phyloP scores from a whole-genome alignment of 2,113 vertebrate genomes.

The Pontoporia blainvillei region DNA sequence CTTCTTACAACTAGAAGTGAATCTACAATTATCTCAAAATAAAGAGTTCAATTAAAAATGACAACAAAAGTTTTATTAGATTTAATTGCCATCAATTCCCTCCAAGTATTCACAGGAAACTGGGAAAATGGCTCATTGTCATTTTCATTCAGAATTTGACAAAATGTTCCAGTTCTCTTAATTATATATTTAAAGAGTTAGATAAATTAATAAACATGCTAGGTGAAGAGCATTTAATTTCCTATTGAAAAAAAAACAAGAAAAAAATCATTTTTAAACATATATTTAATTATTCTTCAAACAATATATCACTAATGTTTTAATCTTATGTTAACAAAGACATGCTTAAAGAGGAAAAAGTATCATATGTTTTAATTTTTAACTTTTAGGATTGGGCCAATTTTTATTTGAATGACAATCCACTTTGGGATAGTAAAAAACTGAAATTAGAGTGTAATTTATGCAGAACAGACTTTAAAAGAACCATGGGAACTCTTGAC shows the following conservation, averaged over 20 bases:
- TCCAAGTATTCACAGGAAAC: not conserved
- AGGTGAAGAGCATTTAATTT: not conserved
- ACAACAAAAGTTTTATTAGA: not conserved
- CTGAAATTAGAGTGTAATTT: not conserved
- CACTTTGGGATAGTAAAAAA: not conserved
- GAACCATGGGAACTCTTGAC: not conserved
- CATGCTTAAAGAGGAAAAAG: not conserved
- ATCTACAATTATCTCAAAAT: not conserved
- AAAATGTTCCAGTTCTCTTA: not conserved
- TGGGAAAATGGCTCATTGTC: not conserved
- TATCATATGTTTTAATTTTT: not conserved
- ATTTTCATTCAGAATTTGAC: conserved; percentile 3
- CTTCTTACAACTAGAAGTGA: not conserved
- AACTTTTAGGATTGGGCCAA: not conserved
- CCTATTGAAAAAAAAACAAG: not conserved
- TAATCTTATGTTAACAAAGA: not conserved
- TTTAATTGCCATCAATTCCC: not conserved
- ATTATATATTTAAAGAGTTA: not conserved
- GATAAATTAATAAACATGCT: not conserved
- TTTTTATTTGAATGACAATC: not conserved
- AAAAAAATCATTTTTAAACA: not conserved
- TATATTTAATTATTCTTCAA: not conserved
- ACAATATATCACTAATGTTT: not conserved
- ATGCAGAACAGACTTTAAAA: not conserved
- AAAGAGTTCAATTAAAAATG: not conserved